Evolutionary conservation across 2,113 vertebrate genomes (phyloP), one percentile per base, ranked within the genome.

Genomic region (Gallinago undulata): DNA sequence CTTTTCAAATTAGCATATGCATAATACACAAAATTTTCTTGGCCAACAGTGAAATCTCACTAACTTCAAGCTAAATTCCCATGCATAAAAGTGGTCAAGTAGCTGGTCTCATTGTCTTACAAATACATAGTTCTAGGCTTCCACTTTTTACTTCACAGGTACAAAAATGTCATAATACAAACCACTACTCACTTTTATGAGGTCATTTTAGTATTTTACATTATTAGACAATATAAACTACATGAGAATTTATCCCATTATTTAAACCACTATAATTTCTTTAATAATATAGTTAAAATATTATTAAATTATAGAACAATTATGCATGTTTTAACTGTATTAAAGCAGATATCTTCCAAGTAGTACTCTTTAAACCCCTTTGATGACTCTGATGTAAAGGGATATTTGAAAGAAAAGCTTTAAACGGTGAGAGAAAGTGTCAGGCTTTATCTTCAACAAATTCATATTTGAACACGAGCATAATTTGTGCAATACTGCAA

Each of bases 1-100:
- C 62, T 87, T 82, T 82, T 76, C 45, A 82, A 87, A 93, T 89
- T 89, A 91, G 77, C 91, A 89, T 66, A 72, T 14, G 31, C 57
- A 79, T 74, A 94, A 85, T 16, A 84, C 43, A 89, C 14, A 17
- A 7, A 68, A 35, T 27, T 87, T 87, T 72, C 66, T 73, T 68
- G 31, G 57, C 15, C 45, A 94, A 16, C 24, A 30, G 18, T 30
- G 41, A 35, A 33, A 64, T 33, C 87, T 91, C 84, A 35, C 21
- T 35, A 84, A 75, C 30, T 82, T 78, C 67, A 72, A 78, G 43
- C 33, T 86, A 84, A 92, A 83, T 48, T 8, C 31, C 27, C 55
- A 53, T 37, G 10, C 9, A 6, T 89, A 69, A 84, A 96, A 92
- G 51, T 6, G 1, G 59, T 84, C 39, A 81, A 94, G 80, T 68